Evolutionary conservation across 2,113 vertebrate species (phyloP).

Genomic region (Eurystomus gularis): DNA sequence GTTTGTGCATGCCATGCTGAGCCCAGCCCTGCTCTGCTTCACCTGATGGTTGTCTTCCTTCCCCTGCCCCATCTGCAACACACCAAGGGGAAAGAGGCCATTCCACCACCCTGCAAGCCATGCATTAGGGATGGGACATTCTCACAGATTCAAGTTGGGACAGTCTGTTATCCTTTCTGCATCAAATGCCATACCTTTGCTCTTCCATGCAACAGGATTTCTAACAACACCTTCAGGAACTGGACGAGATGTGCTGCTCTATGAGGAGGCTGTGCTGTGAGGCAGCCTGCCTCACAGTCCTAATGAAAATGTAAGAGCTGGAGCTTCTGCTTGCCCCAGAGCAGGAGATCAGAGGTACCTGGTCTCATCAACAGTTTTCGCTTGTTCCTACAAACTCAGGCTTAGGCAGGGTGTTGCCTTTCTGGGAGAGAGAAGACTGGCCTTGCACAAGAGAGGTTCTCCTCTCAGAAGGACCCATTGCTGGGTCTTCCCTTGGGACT

Average conservation of each 20-base stretch:
- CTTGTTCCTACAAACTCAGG: not conserved
- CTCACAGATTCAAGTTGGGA: not conserved
- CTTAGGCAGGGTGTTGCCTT: not conserved
- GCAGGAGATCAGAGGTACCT: not conserved
- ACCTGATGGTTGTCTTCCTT: not conserved
- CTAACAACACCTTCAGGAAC: not conserved
- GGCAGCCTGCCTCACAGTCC: not conserved
- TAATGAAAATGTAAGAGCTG: fast-evolving
- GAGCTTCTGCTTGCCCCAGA: not conserved
- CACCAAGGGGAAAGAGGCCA: fast-evolving
- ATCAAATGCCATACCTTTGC: not conserved
- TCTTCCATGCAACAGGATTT: fast-evolving
- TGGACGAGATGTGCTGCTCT: not conserved
- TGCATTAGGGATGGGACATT: not conserved
- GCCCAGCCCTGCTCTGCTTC: not conserved
- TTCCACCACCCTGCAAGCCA: not conserved
- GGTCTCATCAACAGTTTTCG: not conserved
- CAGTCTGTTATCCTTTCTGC: not conserved
- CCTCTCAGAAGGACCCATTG: not conserved
- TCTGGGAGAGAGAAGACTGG: not conserved
- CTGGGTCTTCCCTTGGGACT: not conserved
- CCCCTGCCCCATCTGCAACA: not conserved
- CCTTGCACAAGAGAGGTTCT: not conserved
- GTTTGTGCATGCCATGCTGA: not conserved
- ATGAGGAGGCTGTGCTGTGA: not conserved